Conservation (phyloP, 2,888 invertebrate species). For the Drosophila austrosaltans region DNA sequence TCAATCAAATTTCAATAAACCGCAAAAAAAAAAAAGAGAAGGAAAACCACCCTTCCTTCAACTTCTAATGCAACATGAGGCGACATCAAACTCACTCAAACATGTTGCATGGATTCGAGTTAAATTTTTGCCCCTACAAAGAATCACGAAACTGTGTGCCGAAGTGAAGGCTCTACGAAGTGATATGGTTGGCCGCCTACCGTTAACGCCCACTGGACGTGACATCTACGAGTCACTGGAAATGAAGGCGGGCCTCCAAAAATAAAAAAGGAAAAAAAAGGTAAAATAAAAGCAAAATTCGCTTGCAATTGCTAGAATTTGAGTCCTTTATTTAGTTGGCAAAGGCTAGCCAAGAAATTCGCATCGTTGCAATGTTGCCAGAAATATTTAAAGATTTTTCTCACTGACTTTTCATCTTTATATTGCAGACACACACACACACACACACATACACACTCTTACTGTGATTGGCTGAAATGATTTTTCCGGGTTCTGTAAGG, state of each 20-base stretch:
- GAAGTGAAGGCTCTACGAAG: slow-evolving; percentile 22
- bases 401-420: slow-evolving; percentile 7
- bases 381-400: slow-evolving; percentile 12
- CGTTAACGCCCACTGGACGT: slow-evolving; percentile 82
- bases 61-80: background rate
- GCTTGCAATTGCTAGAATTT: too few relatives aligned
- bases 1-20: slow-evolving; percentile 68
- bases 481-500: background rate
- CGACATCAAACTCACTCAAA: slow-evolving; percentile 67
- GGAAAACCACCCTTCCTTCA: slow-evolving; percentile 39
- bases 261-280: background rate
- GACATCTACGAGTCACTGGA: slow-evolving; percentile 61
- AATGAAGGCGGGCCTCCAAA: slow-evolving; percentile 75
- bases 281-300: too few relatives aligned
- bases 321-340: slow-evolving; percentile 35
- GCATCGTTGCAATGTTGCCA: slow-evolving; percentile 37
- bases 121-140: slow-evolving; percentile 37
- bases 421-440: background rate
- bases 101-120: slow-evolving; percentile 60
- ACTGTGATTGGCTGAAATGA: slow-evolving; percentile 30
- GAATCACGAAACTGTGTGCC: slow-evolving; percentile 9
- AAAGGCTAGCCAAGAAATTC: slow-evolving; percentile 45
- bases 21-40: background rate
- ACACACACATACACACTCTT: background rate
- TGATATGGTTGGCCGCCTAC: slow-evolving; percentile 57